Conservation (phyloP, 2,113 vertebrate species). For the Eudyptes chrysolophus region DNA sequence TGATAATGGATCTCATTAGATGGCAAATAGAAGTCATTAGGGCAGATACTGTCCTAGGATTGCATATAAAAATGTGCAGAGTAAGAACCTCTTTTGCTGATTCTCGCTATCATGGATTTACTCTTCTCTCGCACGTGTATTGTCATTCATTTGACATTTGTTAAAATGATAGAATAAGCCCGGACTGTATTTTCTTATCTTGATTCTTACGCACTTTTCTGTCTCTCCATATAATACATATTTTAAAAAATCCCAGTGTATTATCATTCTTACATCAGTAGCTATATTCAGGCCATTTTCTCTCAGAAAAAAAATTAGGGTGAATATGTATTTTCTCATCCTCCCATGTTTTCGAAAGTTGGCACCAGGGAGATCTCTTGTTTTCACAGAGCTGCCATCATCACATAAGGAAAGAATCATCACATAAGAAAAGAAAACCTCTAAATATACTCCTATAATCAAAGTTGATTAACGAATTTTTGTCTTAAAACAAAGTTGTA, state of each 20-base stretch:
- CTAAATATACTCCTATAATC: neutral
- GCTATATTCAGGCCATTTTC: neutral
- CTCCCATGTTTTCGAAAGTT: neutral
- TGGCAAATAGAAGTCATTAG: neutral
- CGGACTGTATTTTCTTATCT: neutral
- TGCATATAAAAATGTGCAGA: neutral
- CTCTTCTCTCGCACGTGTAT: neutral
- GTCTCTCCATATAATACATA: neutral
- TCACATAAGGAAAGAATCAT: neutral
- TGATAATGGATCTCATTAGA: neutral
- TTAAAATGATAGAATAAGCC: neutral
- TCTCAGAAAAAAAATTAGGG: neutral
- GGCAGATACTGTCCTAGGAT: no score
- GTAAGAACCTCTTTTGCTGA: neutral
- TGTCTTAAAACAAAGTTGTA: neutral
- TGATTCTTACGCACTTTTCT: neutral
- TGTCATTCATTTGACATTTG: neutral
- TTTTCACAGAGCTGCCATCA: neutral
- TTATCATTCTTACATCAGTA: neutral
- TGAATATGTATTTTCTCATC: neutral
- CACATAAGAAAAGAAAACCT: neutral
- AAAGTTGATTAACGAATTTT: neutral
- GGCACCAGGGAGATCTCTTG: neutral
- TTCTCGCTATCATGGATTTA: neutral
- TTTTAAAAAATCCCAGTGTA: neutral